Conservation (phyloP, 2,797 vertebrate species). For the Morus bassanus region DNA sequence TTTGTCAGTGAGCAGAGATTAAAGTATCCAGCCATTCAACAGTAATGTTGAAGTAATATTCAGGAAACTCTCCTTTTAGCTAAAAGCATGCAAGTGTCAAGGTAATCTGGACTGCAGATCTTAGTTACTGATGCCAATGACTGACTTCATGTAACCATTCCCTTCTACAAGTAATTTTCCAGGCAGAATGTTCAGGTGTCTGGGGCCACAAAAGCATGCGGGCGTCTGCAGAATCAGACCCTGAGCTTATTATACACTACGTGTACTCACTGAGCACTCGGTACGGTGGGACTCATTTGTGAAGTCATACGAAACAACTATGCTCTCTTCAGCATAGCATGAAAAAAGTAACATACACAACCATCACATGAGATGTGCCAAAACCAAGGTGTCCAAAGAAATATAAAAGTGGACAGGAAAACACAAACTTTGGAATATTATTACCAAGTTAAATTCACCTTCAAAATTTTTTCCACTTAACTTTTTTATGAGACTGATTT, state of each 20-base stretch:
- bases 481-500: neutral
- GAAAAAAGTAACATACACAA: neutral
- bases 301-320: neutral
- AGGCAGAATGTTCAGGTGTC: neutral
- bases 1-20: rapidly evolving
- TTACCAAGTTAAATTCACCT: neutral
- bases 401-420: neutral
- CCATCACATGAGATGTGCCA: neutral
- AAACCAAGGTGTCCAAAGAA: neutral
- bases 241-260: rapidly evolving
- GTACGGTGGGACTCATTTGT: neutral
- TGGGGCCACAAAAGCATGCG: rapidly evolving
- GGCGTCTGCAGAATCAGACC: neutral
- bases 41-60: neutral
- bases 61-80: neutral
- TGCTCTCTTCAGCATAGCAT: rapidly evolving
- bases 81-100: neutral
- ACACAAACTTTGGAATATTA: neutral
- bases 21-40: neutral
- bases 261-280: neutral
- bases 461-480: neutral
- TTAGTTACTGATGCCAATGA: neutral
- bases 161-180: neutral
- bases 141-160: neutral
- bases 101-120: neutral